Evolutionary conservation across 2,113 vertebrate genomes (phyloP), one percentile per base, ranked within the genome.

Genomic region (Lagopus muta): DNA sequence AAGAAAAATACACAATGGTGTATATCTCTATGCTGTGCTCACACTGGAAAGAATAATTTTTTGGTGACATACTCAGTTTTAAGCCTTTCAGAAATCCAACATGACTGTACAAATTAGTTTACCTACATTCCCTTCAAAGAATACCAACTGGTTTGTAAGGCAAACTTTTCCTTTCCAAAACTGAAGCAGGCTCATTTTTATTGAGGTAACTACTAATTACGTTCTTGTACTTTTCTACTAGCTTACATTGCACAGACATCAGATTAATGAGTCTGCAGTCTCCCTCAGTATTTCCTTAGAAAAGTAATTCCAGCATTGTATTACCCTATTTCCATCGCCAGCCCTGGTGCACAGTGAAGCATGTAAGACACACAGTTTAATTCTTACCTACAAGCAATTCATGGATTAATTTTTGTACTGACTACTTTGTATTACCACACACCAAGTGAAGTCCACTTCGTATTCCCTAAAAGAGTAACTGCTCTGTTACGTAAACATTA

Each of bases 1-100:
- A 36, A 80, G 22, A 16, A 79, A 62, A 62, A 83, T 20, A 55
- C 42, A 55, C 21, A 28, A 43, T 17, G 14, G 11, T 10, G 5
- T n/a, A n/a, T 24, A 7, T 64, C 15, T 47, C 43, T 57, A 60
- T 0, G 1, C 20, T 28, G 36, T 4, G 14, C 10, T 5, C 13
- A 11, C 42, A 25, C 0, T 27, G 22, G 14, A 24, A 27, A 22
- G 24, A 54, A 13, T 8, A 54, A 22, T 11, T 28, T 62, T 40
- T 66, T 45, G 13, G 30, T n/a, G 30, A 66, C 11, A 13, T 32
- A 45, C 42, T 32, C 21, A 22, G 28, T 45, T 66, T 13, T 22
- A 66, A 45, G 64, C 64, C 30, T 66, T 66, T 66, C 28, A 30
- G 42, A 22, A 66, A 66, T n/a, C 30, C 13, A 66, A 15, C 28